Conservation (phyloP, 30 jellyfish, hydroid and myxozoan species). For the Mastigias papua region DNA sequence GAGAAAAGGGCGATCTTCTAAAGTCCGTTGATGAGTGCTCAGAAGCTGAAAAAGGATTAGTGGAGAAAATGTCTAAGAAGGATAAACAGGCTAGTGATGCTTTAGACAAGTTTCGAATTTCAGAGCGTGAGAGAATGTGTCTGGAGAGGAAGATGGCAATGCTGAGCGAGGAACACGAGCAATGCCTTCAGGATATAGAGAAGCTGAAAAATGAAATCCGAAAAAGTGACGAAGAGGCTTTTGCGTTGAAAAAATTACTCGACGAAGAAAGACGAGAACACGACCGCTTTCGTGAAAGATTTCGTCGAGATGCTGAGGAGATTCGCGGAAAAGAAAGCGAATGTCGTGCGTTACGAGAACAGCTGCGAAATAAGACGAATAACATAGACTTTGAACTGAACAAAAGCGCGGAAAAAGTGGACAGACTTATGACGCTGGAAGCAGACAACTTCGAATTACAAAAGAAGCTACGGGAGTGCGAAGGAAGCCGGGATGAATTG, state of each 20-base stretch:
- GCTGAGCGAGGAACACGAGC: slow-evolving; percentile 64
- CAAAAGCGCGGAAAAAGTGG: slow-evolving; percentile 51
- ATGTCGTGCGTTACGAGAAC: slow-evolving; percentile 36
- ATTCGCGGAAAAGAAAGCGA: slow-evolving; percentile 92
- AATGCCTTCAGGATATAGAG: slow-evolving; percentile 31
- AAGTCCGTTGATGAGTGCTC: slow-evolving; percentile 29
- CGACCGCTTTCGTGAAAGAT: slow-evolving; percentile 78
- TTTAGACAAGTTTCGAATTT: slow-evolving; percentile 53
- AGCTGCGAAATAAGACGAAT: slow-evolving; percentile 52
- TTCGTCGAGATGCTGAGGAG: slow-evolving; percentile 88
- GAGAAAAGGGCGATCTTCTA: slow-evolving; percentile 76
- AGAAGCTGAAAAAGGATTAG: slow-evolving; percentile 37
- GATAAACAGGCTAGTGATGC: slow-evolving; percentile 50
- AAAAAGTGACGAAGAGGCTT: slow-evolving; percentile 59
- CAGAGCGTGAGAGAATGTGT: slow-evolving; percentile 79
- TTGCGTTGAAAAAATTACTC: slow-evolving; percentile 54
- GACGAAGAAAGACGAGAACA: slow-evolving; percentile 86
- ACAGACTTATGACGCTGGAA: slow-evolving; percentile 57
- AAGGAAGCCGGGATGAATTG: slow-evolving; percentile 18
- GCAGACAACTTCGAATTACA: slow-evolving; percentile 69
- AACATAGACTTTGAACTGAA: slow-evolving; percentile 24
- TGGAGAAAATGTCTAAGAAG: slow-evolving; percentile 31
- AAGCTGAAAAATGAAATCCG: slow-evolving; percentile 25
- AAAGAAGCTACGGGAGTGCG: slow-evolving; percentile 43
- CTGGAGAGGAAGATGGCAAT: slow-evolving; percentile 65